Evolutionary conservation across 2,113 vertebrate genomes (phyloP).

Genomic region (Syngnathus scovelli): DNA sequence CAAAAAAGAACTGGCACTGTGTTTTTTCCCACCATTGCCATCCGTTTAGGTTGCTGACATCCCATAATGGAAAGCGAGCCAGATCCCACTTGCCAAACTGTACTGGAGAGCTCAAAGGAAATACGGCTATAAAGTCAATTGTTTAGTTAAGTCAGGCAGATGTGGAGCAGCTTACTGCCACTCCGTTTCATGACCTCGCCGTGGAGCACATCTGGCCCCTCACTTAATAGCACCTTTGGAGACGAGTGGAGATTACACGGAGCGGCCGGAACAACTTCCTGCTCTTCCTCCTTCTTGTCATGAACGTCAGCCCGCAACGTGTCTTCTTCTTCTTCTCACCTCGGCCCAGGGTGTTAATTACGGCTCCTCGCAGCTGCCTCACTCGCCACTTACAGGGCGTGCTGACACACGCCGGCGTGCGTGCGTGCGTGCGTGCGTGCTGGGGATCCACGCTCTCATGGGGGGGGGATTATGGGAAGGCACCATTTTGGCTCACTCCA

Average conservation of each 20-base stretch:
- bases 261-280: conserved; percentile 2
- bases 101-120: not conserved
- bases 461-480: conserved; percentile 53
- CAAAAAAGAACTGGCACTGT: not conserved
- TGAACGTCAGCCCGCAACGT: conserved; percentile 47
- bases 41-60: not conserved
- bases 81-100: not conserved
- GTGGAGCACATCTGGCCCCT: not conserved
- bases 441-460: conserved; percentile 60
- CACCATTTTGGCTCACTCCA: conserved; percentile 36
- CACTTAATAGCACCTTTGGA: conserved; percentile 1
- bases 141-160: conserved; percentile 6
- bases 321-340: conserved; percentile 66
- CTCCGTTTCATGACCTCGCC: not conserved
- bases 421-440: conserved; percentile 47
- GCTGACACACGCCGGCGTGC: conserved; percentile 55
- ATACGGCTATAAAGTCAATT: not conserved
- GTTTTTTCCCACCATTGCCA: not conserved
- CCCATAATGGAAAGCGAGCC: not conserved
- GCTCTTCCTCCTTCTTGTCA: conserved; percentile 35
- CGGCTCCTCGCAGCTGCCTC: conserved; percentile 55
- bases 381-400: conserved; percentile 60
- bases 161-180: not conserved
- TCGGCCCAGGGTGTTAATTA: conserved; percentile 70
- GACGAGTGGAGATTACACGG: not conserved